Evolutionary conservation across 2,888 invertebrate genomes (phyloP), one percentile per base, ranked within the genome.

Genomic region (Cotesia congregata): DNA sequence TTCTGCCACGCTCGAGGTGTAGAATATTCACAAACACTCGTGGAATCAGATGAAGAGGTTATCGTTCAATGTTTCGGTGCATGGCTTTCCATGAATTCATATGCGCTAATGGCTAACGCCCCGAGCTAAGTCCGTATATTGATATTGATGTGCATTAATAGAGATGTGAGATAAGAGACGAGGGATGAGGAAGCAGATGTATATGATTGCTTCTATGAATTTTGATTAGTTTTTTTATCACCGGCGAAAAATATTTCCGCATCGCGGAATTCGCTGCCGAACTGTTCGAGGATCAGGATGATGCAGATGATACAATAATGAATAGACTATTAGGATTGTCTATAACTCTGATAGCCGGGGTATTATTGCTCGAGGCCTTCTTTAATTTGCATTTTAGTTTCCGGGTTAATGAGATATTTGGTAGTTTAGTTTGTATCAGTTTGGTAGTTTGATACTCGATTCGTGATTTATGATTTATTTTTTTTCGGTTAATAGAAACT

Each of bases 1-100:
- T 72, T 60, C 61, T 9, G 40, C 38, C 38, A 72, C 60, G 68
- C 68, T 41, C 38, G 59, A 72, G 61, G 60, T 30, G 39, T 72
- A 60, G 61, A 39, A 62, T 62, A 62, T 62, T 62, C 50, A 50
- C 50, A 50, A 50, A 50, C 50, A 50, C 50, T 50, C 50, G 50
- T 50, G 50, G 50, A 50, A 50, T 50, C 50, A 50, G 50, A 50
- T 50, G 50, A 50, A 50, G 50, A 50, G 50, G 50, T 50, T 50
- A 50, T 50, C 50, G 50, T 50, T 50, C 50, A 50, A 50, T 12
- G 50, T 7, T 50, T 50, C 12, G 50, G 50, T 50, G 9, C 50
- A 50, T 50, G 50, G 12, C 50, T 50, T 50, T 50, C 50, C 12
- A 50, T 50, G 12, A 50, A 50, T 50, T 50, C 50, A 50, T 50